Conservation (phyloP, 2,797 vertebrate genomes). For the Pseudomugil tenellus region DNA sequence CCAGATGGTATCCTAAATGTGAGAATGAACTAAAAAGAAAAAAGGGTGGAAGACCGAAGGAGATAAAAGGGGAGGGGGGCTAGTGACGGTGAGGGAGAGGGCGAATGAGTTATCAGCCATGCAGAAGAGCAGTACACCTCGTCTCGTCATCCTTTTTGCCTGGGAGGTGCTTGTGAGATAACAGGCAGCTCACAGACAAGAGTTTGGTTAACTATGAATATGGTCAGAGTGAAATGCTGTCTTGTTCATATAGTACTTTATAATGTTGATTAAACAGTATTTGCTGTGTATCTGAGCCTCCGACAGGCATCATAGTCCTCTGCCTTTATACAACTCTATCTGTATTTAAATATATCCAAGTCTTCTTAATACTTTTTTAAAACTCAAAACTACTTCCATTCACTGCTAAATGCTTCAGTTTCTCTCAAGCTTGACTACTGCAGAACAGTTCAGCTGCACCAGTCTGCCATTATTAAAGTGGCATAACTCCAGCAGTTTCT, state of each 20-base stretch:
- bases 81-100: slow-evolving; percentile 7
- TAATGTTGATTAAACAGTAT: slow-evolving; percentile 22
- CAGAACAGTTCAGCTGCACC: slow-evolving; percentile 48
- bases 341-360: slow-evolving; percentile 43
- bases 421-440: slow-evolving; percentile 36
- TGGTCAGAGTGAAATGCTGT: slow-evolving; percentile 3
- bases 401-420: slow-evolving; percentile 44
- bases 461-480: slow-evolving; percentile 49
- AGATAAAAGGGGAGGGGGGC: slow-evolving; percentile 22
- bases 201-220: slow-evolving; percentile 37
- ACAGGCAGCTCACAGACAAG: slow-evolving; percentile 41
- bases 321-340: slow-evolving; percentile 28
- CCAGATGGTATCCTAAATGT: slow-evolving; percentile 53
- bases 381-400: slow-evolving; percentile 46
- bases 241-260: slow-evolving; percentile 12
- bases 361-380: slow-evolving; percentile 37
- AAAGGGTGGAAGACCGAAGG: slow-evolving; percentile 55
- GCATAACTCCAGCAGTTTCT: slow-evolving; percentile 58
- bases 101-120: slow-evolving; percentile 70
- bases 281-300: slow-evolving; percentile 25
- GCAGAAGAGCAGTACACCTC: slow-evolving; percentile 70
- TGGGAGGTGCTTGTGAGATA: slow-evolving; percentile 46
- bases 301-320: slow-evolving; percentile 36
- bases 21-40: slow-evolving; percentile 62
- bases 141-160: slow-evolving; percentile 51